Evolutionary conservation across 2,797 vertebrate species (phyloP).

Genomic region (Diceros bicornis): DNA sequence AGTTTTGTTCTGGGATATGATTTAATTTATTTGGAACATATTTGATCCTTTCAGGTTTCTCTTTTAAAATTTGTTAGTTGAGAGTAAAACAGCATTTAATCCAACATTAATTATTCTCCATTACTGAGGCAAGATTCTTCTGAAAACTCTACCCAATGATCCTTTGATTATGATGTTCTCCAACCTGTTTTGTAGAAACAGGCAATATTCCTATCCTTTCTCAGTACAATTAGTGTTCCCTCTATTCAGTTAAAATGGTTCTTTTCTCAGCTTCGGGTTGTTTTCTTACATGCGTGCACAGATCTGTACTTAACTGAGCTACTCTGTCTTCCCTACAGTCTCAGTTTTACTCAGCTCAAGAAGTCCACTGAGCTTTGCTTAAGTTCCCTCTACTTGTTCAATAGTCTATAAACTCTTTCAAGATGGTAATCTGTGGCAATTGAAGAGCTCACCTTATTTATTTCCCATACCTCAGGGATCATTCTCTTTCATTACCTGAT

Average conservation of each 20-base stretch:
- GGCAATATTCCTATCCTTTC: background rate
- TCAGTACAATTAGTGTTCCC: background rate
- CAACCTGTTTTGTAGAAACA: background rate
- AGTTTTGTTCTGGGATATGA: background rate
- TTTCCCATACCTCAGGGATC: background rate
- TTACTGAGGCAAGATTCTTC: background rate
- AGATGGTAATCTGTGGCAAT: background rate
- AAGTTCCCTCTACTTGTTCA: background rate
- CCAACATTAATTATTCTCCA: background rate
- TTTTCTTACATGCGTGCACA: background rate
- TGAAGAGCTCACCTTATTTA: background rate
- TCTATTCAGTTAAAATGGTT: background rate
- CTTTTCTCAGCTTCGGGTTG: background rate
- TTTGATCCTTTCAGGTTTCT: background rate
- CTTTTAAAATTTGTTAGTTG: background rate
- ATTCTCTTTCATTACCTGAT: background rate
- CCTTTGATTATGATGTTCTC: background rate
- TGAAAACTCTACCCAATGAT: background rate
- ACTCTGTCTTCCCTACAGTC: background rate
- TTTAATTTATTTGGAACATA: background rate
- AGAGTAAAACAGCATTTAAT: background rate
- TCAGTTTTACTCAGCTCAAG: background rate
- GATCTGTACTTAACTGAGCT: background rate
- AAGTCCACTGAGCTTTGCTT: background rate
- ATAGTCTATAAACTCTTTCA: background rate